Percentiles rank a stretch among this genome's conserved stretches.
Conservation (phyloP, 1,140 invertebrate genomes). For the Halyomorpha halys region DNA sequence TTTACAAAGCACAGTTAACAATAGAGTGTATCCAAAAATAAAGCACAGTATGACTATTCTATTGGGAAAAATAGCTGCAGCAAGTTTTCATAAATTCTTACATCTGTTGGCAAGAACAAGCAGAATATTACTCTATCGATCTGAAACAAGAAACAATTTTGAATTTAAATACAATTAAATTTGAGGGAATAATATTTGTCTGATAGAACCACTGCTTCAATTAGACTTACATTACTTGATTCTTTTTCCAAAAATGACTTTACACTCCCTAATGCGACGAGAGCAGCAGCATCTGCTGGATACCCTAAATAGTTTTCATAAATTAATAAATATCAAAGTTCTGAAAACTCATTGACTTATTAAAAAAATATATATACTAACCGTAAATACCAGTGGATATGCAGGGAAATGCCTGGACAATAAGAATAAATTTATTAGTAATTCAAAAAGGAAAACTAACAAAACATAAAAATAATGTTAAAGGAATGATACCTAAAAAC, state of each 20-base stretch:
- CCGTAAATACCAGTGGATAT: slow-evolving; percentile 79
- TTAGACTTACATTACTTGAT: slow-evolving; percentile 38
- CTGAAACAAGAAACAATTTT: slow-evolving; percentile 36
- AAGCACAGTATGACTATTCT: slow-evolving; percentile 25
- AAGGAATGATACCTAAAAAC: too few relatives aligned
- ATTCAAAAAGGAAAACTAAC: background rate
- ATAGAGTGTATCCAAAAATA: too few relatives aligned
- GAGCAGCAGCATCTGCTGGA: slow-evolving; percentile 60
- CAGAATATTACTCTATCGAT: slow-evolving; percentile 74
- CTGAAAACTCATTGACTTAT: background rate
- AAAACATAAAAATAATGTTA: too few relatives aligned
- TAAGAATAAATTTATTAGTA: slow-evolving; percentile 18
- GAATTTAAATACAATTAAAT: slow-evolving; percentile 7
- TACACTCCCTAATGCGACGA: slow-evolving; percentile 56
- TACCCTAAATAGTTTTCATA: slow-evolving; percentile 44
- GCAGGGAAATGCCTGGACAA: slow-evolving; percentile 59
- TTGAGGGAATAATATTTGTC: too few relatives aligned
- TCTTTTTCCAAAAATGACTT: slow-evolving; percentile 56
- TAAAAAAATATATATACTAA: slow-evolving; percentile 25
- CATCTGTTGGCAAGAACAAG: slow-evolving; percentile 60
- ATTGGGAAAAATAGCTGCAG: slow-evolving; percentile 62
- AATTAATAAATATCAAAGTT: slow-evolving; percentile 4
- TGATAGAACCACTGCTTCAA: background rate
- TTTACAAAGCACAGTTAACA: background rate
- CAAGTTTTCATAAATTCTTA: slow-evolving; percentile 59